Percentiles rank a stretch among this genome's conserved stretches.
Evolutionary conservation across 1,140 invertebrate species (phyloP).

Genomic region (Aphaenogaster floridana): DNA sequence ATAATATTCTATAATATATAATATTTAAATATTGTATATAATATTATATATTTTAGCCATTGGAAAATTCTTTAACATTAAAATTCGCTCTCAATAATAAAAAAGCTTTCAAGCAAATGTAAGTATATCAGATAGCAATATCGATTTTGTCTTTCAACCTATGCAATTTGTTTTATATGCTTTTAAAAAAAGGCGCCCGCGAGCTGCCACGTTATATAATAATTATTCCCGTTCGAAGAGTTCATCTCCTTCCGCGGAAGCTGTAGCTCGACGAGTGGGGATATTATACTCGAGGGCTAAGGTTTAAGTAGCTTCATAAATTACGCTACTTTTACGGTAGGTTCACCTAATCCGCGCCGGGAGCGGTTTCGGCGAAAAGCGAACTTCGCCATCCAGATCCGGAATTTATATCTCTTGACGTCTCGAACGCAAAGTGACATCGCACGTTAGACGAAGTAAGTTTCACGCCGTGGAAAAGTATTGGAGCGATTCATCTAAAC

Average conservation of each 20-base stretch:
- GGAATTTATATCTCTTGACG: slow-evolving; percentile 36
- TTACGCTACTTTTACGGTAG: slow-evolving; percentile 71
- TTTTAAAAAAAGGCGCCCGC: slow-evolving; percentile 18
- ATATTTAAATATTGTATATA: too few species aligned
- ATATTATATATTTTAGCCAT: not conserved
- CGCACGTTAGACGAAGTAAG: slow-evolving; percentile 44
- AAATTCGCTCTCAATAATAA: not conserved
- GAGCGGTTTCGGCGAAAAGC: slow-evolving; percentile 51
- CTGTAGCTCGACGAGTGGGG: slow-evolving; percentile 10
- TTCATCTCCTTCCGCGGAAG: slow-evolving; percentile 57
- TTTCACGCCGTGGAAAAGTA: slow-evolving; percentile 44
- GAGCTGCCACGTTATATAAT: slow-evolving; percentile 42
- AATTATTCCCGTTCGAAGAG: slow-evolving; percentile 68
- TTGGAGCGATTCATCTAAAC: slow-evolving; percentile 40
- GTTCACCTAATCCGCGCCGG: slow-evolving; percentile 68
- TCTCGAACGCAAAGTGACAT: slow-evolving; percentile 55
- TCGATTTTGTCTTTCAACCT: slow-evolving; percentile 5
- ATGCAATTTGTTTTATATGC: slow-evolving; percentile 37
- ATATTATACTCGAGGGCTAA: slow-evolving; percentile 64
- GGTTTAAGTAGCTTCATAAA: slow-evolving; percentile 75
- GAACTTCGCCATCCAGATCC: slow-evolving; percentile 6
- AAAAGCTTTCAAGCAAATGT: not conserved
- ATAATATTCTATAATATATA: too few species aligned
- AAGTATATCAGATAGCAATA: not conserved
- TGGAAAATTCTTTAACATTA: not conserved